These are phyloP conservation scores for Cephus runcator DNA, from an alignment of 2,888 invertebrate genomes.

Conservation along the genomic window DNA sequence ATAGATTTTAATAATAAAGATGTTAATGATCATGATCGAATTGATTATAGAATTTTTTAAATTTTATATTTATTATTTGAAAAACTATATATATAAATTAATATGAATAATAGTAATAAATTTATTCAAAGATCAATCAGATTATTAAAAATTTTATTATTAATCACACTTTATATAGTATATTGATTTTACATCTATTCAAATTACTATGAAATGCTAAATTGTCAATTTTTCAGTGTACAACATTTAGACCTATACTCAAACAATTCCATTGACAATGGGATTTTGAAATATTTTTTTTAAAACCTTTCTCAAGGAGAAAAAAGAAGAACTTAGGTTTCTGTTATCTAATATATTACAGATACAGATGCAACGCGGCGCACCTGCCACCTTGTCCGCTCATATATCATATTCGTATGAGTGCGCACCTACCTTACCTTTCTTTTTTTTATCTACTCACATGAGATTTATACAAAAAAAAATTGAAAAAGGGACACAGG, in stretches of 20 bases:
- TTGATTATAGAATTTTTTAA: background rate
- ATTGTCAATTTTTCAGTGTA: background rate
- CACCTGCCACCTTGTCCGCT: slow-evolving; percentile 1
- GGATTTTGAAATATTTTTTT: background rate
- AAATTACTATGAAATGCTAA: background rate
- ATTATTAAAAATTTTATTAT: background rate
- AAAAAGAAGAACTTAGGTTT: slow-evolving; percentile 1
- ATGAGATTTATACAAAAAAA: background rate
- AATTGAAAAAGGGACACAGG: background rate
- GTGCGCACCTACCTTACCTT: background rate
- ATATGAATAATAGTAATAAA: background rate
- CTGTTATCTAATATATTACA: slow-evolving; percentile 1
- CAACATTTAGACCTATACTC: background rate
- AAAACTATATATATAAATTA: background rate
- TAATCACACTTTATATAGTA: background rate
- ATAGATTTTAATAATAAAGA: background rate
- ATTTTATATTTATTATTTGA: background rate
- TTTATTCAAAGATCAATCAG: background rate
- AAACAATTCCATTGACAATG: background rate
- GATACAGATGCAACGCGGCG: background rate
- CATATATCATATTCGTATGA: slow-evolving; percentile 1
- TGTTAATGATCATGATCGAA: background rate
- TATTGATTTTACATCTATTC: background rate
- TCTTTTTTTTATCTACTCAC: background rate
- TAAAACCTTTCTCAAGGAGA: background rate